Evolutionary conservation across 2,888 invertebrate species (phyloP), one percentile per base, ranked within the genome.

Genomic region (Temnothorax unifasciatus): DNA sequence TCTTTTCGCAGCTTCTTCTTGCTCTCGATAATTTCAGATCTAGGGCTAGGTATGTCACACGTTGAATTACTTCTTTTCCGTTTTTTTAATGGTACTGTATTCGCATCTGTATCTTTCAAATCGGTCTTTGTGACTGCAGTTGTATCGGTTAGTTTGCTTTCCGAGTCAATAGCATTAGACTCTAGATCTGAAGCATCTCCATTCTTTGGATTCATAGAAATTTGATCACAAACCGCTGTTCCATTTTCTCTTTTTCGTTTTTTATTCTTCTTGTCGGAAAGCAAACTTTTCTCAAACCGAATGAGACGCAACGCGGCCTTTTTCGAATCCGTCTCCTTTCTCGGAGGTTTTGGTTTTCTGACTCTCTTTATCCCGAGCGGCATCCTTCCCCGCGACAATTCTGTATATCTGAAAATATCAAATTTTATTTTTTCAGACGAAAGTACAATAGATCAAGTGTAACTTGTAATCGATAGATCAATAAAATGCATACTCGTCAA

Each of bases 291-390:
- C 87, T 97, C 96, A 21, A 97, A 94, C 4, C 95, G 93, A 0
- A 95, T 92, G 6, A 97, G 94, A 0, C 95, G 93, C 9, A 92
- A 82, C 0, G 94, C 94, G 83, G 95, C 95, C 68, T 93, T 93
- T 41, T 93, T 93, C 64, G 94, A 85, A 88, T 87, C 93, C 63
- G 93, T 91, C 59, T 86, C 92, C 75, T 94, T 92, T 91, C 95
- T 94, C 11, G 61, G 25, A 0, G 0, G n/a, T 52, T 83, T 81
- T 3, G 94, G 94, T 34, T 95, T 92, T 3, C 95, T 94, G 82
- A 97, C 94, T 84, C 95, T 95, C 87, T 96, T 96, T 1, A 97
- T 95, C 1, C 96, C 97, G 15, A 97, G 94, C 0, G 98, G 98
- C 94, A 97, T 98, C 81, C 95, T 94, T 9, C 97, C 97, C 9